Percentiles rank a stretch among this genome's conserved stretches.
Evolutionary conservation across 2,797 vertebrate species (phyloP).

Genomic region (Mormyrops boulengeri): DNA sequence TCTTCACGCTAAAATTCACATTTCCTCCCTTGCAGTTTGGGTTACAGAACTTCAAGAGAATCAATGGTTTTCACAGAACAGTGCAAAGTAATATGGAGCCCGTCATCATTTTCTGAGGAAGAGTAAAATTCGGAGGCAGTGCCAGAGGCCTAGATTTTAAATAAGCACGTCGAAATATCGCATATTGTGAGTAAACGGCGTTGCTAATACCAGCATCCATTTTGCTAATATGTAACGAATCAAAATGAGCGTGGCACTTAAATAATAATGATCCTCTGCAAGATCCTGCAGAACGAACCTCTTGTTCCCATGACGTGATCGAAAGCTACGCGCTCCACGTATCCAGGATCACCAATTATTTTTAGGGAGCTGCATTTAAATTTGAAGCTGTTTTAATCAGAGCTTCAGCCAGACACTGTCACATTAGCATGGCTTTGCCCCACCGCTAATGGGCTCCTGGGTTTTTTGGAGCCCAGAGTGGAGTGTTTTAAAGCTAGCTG

Average conservation of each 20-base stretch:
- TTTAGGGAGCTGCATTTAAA: not conserved
- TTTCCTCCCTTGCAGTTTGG: not conserved
- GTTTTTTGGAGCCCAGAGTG: not conserved
- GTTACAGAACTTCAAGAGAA: not conserved
- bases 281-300: not conserved
- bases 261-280: not conserved
- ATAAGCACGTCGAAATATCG: not conserved
- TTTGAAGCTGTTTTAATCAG: not conserved
- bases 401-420: not conserved
- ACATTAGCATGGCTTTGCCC: not conserved
- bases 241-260: not conserved
- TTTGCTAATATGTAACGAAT: not conserved
- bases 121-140: not conserved
- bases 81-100: not conserved
- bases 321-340: not conserved
- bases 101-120: not conserved
- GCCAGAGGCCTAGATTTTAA: not conserved
- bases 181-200: not conserved
- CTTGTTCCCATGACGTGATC: not conserved
- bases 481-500: not conserved
- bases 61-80: not conserved
- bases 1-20: not conserved
- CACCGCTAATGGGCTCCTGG: not conserved
- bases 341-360: not conserved
- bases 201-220: not conserved